phyloP scores from a whole-genome alignment of 2,888 invertebrate genomes.

The Campoletis raptor region DNA sequence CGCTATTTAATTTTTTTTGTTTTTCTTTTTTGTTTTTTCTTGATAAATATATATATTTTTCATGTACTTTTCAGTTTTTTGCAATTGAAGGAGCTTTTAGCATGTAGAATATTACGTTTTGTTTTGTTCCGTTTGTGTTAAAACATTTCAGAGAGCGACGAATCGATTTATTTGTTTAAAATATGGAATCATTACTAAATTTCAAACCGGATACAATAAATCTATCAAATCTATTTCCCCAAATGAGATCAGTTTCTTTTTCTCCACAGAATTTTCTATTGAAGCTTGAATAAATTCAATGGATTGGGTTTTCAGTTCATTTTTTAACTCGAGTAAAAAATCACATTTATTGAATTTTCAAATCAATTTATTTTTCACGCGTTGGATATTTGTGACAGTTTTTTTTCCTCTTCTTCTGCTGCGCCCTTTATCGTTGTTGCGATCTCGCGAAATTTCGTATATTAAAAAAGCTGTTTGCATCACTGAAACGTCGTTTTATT shows the following conservation, averaged over 20 bases:
- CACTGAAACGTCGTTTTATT: background rate
- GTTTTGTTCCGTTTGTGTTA: background rate
- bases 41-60: background rate
- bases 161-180: background rate
- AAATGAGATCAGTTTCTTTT: background rate
- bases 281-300: background rate
- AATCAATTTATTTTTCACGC: background rate
- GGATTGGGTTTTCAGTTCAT: background rate
- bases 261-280: background rate
- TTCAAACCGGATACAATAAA: background rate
- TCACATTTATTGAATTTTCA: background rate
- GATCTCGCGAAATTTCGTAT: background rate
- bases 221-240: background rate
- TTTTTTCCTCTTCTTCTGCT: background rate
- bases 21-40: background rate
- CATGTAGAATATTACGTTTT: conserved; percentile 74
- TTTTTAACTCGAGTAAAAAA: background rate
- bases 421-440: background rate
- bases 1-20: background rate
- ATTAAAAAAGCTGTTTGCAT: conserved; percentile 33
- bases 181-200: background rate
- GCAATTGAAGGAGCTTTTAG: conserved; percentile 61
- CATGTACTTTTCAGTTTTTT: conserved; percentile 7
- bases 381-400: background rate
- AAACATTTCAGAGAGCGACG: background rate